Conservation (phyloP, 1,140 invertebrate species). For the Saccostrea cuccullata region DNA sequence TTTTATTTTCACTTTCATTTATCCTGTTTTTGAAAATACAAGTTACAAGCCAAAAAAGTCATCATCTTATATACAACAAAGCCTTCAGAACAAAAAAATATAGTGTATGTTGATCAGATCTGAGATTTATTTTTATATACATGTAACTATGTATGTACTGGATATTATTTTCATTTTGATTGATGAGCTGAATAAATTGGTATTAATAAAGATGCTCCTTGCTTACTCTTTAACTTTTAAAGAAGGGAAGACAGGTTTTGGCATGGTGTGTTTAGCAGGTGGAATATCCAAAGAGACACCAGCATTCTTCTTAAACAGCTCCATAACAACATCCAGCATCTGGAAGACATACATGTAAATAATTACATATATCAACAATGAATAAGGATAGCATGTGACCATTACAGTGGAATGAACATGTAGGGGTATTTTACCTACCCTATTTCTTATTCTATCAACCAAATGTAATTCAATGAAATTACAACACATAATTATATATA, state of each 20-base stretch:
- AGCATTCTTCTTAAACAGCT: background rate
- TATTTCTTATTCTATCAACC: no score
- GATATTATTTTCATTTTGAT: background rate
- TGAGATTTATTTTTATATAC: background rate
- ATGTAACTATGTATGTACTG: background rate
- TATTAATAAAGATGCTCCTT: background rate
- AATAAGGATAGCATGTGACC: background rate
- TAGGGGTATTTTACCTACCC: background rate
- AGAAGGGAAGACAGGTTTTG: background rate
- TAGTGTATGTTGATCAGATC: background rate
- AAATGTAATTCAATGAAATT: no score
- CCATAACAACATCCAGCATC: constrained; percentile 23
- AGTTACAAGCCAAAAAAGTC: background rate
- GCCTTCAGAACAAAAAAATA: background rate
- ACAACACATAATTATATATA: no score
- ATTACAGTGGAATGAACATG: background rate
- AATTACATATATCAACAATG: background rate
- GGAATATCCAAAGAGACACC: background rate
- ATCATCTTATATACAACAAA: background rate
- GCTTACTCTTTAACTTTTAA: constrained; percentile 9
- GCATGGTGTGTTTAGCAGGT: constrained; percentile 13
- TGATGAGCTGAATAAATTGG: background rate
- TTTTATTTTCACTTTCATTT: background rate
- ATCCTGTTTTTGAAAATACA: background rate
- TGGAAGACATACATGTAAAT: background rate